Base-by-base conservation (phyloP, 2,888 invertebrate species). In the Cryptocephalus primarius region DNA sequence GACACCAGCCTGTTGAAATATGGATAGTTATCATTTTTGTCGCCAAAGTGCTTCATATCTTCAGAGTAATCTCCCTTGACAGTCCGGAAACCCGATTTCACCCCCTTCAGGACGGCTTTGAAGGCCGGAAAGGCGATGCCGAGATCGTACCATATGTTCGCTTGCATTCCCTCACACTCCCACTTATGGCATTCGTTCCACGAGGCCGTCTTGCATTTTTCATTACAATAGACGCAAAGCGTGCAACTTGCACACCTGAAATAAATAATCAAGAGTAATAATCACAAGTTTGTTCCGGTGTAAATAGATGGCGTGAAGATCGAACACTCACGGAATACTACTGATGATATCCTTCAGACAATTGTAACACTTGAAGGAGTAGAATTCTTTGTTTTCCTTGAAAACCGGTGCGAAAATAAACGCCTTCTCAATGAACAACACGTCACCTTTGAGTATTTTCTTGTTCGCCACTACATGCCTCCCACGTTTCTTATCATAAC, bases 81-180 rank as follows among this genome's bases (percentile, higher is more conserved):
- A 33, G 64, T 62, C 1, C 56, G 54, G 55, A 76, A 74, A 2
- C 62, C 62, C 4, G 60, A 59, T 44, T 53, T 46, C 4, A 63
- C 56, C 8, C 67, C 69, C 61, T 78, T 73, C 8, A 89, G 63
- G 22, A 88, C 69, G 1, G 82, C 79, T 64, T 77, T 77, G 61
- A 87, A 71, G n/a, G 85, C 88, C 47, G 88, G 76, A 67, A 88
- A 87, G 1, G 82, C 84, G 49, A 90, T 82, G 32, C 90, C 89
- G 38, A 88, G 77, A 43, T 82, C 77, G 46, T 79, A 74, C 65
- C 83, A 80, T 9, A 89, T 69, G 38, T 75, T 72, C 9, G 76
- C 71, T 55, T 75, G 75, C 52, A 78, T 77, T 8, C 80, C 85
- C 8, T 66, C 67, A 61, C 90, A 91, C 68, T 90, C 85, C 77